Evolutionary conservation across 2,888 invertebrate genomes (phyloP), one percentile per base, ranked within the genome.

Genomic region (Biston betularia): DNA sequence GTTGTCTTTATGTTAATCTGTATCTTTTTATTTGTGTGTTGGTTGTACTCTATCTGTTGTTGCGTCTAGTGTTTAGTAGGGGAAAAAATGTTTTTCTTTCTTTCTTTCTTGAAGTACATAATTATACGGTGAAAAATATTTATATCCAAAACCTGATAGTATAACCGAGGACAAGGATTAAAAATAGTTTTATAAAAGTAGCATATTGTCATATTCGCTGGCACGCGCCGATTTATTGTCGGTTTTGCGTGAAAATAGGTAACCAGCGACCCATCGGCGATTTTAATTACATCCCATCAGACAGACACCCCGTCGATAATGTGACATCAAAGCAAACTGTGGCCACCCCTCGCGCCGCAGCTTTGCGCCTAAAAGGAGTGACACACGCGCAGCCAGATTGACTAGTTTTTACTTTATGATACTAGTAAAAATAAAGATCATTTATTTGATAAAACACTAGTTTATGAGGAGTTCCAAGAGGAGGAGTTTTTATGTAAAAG

Each of bases 251-350:
- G 46, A 45, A 56, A 9, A 63, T 42, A 6, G 15, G 24, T 38
- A 9, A 55, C 15, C 44, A 7, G 42, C 35, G 33, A 24, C 38
- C 24, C 24, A 24, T 35, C 49, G 70, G 65, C 65, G 67, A 71
- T 80, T 84, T 82, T 84, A 87, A 87, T 88, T 85, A 85, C 80
- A 81, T 81, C 62, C 81, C 70, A 74, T 76, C 75, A 80, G 78
- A 73, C 70, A 73, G 83, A 82, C 85, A 78, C 85, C 88, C 86
- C 74, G 85, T 82, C 78, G 86, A 72, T 85, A 83, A 84, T 82
- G 74, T 76, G 78, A 89, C 85, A 85, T 89, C 89, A 89, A 89
- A 89, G 89, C 75, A 77, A 81, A 78, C 70, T 75, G 69, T 73
- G 34, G n/a, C 71, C 76, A 77, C 84, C 81, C 82, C 76, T 69